Base-by-base conservation (phyloP, 92 coral and sea anemone species). In the Isaurus tuberculatus region DNA sequence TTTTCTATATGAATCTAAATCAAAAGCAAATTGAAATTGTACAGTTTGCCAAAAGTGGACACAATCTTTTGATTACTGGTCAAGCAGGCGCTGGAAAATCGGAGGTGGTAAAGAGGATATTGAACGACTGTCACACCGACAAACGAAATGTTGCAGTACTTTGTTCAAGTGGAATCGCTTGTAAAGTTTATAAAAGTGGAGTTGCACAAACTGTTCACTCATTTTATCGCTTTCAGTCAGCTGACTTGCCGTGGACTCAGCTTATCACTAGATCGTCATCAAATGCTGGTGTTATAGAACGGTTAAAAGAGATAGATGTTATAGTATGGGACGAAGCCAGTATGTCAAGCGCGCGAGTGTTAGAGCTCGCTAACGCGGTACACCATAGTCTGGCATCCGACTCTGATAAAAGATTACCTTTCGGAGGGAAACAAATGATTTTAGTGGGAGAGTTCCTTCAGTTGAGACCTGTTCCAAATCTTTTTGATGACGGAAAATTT, bases 381-480 rank as follows among this genome's bases (percentile, higher is more conserved):
- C 91, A 88, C 23, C 88, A 75, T 65, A 20, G 72, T 67, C n/a
- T 67, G 43, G 36, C 43, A 34, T 29, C 70, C 20, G 81, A 58
- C 16, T 14, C 22, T 5, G 19, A 43, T 4, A 73, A 58, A 15
- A 16, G 22, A 30, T 42, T 57, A 40, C 86, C 89, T 29, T 89
- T 85, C 37, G 84, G 83, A 1, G 92, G 88, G 19, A 89, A 84
- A 68, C 92, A 89, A 61, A 31, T 89, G 16, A 73, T 89, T 63
- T 37, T 85, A 4, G 89, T 89, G 30, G 92, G 89, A 5, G 92
- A 89, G 51, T 84, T 84, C 67, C 58, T 84, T 37, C 92, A 89
- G 72, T 58, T 85, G 32, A 70, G 77, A 29, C 89, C 92, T 8
- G 80, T 73, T 28, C 92, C 92, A 5, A 89, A 42, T 65, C 44